A percentile compares a stretch with the other conserved stretches of the same genome.
Conservation (phyloP, 2,888 invertebrate species). For the Ceriagrion tenellum region DNA sequence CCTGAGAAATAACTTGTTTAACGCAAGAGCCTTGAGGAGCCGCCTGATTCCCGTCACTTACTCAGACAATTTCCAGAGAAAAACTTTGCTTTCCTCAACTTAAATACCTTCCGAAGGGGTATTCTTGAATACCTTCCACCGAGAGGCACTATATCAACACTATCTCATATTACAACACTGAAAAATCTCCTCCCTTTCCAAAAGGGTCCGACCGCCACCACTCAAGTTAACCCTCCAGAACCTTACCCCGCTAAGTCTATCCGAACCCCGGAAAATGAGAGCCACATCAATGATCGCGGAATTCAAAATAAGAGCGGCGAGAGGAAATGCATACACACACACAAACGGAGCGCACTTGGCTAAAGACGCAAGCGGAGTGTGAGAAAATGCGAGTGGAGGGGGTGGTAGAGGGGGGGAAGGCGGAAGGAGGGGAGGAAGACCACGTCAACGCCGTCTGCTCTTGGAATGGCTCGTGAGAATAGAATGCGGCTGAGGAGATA, state of each 20-base stretch:
- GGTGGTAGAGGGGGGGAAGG: not conserved
- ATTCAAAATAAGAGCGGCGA: not conserved
- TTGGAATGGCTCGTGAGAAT: constrained; percentile 72
- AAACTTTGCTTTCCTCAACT: too few species aligned
- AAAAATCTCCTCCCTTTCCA: not conserved
- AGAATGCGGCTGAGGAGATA: constrained; percentile 70
- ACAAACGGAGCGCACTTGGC: not conserved
- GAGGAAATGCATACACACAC: constrained; percentile 5
- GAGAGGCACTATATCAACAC: not conserved
- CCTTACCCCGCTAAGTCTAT: not conserved
- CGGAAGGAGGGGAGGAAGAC: constrained; percentile 72
- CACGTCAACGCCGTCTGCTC: constrained; percentile 73
- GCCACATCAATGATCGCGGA: constrained; percentile 30
- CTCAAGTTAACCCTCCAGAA: not conserved
- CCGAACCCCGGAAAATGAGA: not conserved
- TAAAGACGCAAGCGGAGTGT: not conserved
- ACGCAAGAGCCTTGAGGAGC: too few species aligned
- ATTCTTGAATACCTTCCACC: not conserved
- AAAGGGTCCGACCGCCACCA: not conserved
- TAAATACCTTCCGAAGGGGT: too few species aligned
- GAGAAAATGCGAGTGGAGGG: not conserved
- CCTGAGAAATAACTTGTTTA: too few species aligned
- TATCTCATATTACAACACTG: not conserved
- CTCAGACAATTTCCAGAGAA: too few species aligned
- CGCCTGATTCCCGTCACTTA: too few species aligned